Conservation (phyloP, 1,140 invertebrate species). For the Lycorma delicatula region DNA sequence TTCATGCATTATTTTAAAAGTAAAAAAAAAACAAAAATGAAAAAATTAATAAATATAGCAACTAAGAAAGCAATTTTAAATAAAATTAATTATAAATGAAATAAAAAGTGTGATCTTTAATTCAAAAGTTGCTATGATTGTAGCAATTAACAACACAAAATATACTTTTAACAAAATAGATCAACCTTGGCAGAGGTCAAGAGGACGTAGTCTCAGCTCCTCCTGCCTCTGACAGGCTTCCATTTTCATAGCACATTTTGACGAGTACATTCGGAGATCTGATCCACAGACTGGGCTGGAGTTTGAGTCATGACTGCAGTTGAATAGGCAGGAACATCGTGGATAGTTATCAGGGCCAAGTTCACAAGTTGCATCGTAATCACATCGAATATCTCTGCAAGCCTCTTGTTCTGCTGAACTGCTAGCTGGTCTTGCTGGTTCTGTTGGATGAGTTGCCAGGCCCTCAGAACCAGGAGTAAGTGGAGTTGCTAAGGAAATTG, state of each 20-base stretch:
- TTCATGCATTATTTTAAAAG: too few species aligned
- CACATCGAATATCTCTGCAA: slow-evolving; percentile 71
- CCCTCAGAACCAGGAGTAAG: slow-evolving; percentile 13
- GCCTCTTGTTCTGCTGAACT: slow-evolving; percentile 43
- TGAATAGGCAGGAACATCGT: slow-evolving; percentile 65
- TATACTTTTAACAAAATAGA: neutral
- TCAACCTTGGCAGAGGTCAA: slow-evolving; percentile 74
- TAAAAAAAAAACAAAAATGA: too few species aligned
- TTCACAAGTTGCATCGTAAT: slow-evolving; percentile 75
- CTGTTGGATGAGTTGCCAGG: slow-evolving; percentile 5
- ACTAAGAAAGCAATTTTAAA: too few species aligned
- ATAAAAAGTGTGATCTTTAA: too few species aligned
- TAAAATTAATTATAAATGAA: too few species aligned
- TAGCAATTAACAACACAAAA: neutral
- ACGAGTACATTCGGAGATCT: slow-evolving; percentile 70
- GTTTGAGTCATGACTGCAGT: slow-evolving; percentile 49
- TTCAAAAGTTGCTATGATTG: neutral
- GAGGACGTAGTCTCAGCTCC: slow-evolving; percentile 64
- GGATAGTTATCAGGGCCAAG: slow-evolving; percentile 64
- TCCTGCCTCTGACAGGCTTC: slow-evolving; percentile 75
- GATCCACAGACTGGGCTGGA: slow-evolving; percentile 68
- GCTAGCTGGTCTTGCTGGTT: slow-evolving; percentile 3
- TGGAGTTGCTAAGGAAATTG: slow-evolving; percentile 12
- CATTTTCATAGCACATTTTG: slow-evolving; percentile 77
- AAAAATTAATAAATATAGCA: too few species aligned